phyloP scores from a whole-genome alignment of 1,140 invertebrate genomes.

The Drosophila ananassae region DNA sequence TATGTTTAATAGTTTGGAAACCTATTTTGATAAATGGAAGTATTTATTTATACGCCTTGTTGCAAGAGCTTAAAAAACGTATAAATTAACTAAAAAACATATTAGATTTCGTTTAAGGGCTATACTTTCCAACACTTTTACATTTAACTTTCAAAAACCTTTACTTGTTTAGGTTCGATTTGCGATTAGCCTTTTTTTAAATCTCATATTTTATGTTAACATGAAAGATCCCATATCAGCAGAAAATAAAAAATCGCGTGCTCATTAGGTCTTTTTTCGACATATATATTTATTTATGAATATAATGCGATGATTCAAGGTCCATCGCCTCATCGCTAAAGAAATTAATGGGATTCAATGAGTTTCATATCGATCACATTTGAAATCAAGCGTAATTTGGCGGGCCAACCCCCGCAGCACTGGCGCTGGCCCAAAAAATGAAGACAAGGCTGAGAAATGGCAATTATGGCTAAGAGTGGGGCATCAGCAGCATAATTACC shows the following conservation, averaged over 20 bases:
- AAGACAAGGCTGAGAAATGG: constrained; percentile 63
- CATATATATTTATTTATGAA: constrained; percentile 40
- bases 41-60: too few species aligned
- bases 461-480: constrained; percentile 52
- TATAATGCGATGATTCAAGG: constrained; percentile 59
- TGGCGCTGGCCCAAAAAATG: constrained; percentile 18
- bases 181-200: constrained; percentile 33
- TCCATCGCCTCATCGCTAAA: constrained; percentile 17
- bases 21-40: too few species aligned
- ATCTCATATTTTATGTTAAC: constrained; percentile 30
- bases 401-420: constrained; percentile 17
- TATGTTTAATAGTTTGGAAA: too few species aligned
- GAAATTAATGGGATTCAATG: constrained; percentile 55
- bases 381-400: constrained; percentile 51
- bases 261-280: constrained; percentile 63
- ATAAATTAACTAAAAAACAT: neutral
- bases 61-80: too few species aligned
- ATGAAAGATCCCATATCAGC: constrained; percentile 36
- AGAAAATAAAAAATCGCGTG: constrained; percentile 59
- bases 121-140: constrained; percentile 25
- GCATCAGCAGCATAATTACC: constrained; percentile 61
- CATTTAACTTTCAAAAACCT: neutral
- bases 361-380: constrained; percentile 55
- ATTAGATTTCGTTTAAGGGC: constrained; percentile 16
- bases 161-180: constrained; percentile 9